Evolutionary conservation across 2,113 vertebrate species (phyloP), one percentile per base, ranked within the genome.

Genomic region (Pelodiscus sinensis): DNA sequence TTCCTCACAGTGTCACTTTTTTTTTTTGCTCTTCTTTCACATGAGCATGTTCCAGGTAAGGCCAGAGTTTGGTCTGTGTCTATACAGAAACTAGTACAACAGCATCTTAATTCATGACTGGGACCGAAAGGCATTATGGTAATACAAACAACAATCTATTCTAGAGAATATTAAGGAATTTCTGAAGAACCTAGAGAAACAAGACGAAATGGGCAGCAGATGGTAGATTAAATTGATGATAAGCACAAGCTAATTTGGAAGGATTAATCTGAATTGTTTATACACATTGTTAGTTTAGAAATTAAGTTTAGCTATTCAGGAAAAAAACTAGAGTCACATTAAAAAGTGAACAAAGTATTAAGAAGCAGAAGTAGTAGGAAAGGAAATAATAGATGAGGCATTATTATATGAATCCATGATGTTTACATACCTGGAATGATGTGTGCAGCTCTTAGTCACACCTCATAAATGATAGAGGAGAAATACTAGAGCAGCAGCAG

Each of bases 401-500:
- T 68, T 25, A 71, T 81, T 50, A 24, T 27, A 50, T 77, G 50
- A 75, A 75, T 44, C 15, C 35, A 58, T 84, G 79, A 44, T 71
- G 35, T 24, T 6, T 5, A 6, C 44, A 44, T 83, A 92, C 84
- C 79, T 90, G 88, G 88, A 95, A 96, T 87, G 22, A 31, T 29
- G 6, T 1, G 18, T 60, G 51, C 81, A 31, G 27, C 94, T 29
- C 79, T 44, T 44, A 88, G 62, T 51, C 31, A 62, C 51, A 75
- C 13, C 71, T 75, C n/a, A 22, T 38, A 75, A 44, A 22, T 35
- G 8, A 71, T 35, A 77, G 6, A 58, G 71, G 27, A 12, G 85
- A 90, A 50, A n/a, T 90, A 85, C 88, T 93, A 73, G 87, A 87
- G 50, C 44, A 44, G 44, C 7, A 44, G 44, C 44, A 44, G 44